Evolutionary conservation across 2,888 invertebrate species (phyloP).

Genomic region (Chalcis sispes): DNA sequence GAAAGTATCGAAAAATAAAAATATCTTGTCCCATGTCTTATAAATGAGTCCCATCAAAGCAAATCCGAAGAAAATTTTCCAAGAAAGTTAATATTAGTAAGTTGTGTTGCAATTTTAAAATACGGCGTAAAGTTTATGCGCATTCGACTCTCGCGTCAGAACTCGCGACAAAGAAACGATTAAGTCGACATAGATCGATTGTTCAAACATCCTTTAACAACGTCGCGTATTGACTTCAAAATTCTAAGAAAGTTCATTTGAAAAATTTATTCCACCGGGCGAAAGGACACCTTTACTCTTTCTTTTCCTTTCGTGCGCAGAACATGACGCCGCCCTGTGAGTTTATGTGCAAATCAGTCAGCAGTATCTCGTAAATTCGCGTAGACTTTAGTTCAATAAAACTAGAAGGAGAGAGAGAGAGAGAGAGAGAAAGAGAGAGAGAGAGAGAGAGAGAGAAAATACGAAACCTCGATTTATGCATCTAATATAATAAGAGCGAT

Average conservation of each 20-base stretch:
- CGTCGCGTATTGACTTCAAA: neutral
- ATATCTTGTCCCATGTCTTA: too few species aligned
- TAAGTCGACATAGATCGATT: conserved; percentile 15
- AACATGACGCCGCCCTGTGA: too few species aligned
- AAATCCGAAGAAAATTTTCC: too few species aligned
- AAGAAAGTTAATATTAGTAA: too few species aligned
- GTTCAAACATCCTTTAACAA: conserved; percentile 8
- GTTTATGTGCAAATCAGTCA: too few species aligned
- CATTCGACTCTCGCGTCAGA: conserved; percentile 12
- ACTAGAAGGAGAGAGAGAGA: too few species aligned
- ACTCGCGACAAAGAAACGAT: conserved; percentile 40
- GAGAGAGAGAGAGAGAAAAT: conserved; percentile 15
- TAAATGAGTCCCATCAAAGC: too few species aligned
- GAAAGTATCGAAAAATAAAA: too few species aligned
- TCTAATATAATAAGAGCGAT: neutral
- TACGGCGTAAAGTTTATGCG: conserved; percentile 19
- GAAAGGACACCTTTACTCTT: too few species aligned
- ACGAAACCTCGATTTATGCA: neutral
- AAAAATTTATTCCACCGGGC: conserved; percentile 5
- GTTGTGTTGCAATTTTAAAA: neutral
- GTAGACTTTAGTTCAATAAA: neutral
- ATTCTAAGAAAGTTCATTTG: neutral
- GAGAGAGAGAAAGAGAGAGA: too few species aligned
- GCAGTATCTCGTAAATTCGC: neutral
- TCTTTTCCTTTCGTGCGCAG: too few species aligned